Evolutionary conservation across 2,113 vertebrate species (phyloP).

Genomic region (Chionomys nivalis): DNA sequence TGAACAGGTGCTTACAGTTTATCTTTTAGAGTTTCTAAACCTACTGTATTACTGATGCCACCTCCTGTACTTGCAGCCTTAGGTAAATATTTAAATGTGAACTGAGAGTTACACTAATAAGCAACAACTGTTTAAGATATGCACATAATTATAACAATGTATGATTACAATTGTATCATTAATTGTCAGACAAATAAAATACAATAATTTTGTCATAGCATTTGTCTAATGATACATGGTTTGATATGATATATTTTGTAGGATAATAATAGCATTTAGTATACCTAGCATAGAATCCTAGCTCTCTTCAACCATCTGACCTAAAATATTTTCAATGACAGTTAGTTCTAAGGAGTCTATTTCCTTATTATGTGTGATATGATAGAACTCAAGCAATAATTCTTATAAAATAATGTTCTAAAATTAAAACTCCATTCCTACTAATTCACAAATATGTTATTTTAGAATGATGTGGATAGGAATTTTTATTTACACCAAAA

Average conservation of each 20-base stretch:
- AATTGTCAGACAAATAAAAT: background rate
- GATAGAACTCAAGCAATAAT: background rate
- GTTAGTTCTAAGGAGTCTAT: background rate
- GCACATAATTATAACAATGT: background rate
- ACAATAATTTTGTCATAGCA: background rate
- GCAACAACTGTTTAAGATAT: background rate
- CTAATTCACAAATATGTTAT: background rate
- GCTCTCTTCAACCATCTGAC: background rate
- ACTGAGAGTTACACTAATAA: background rate
- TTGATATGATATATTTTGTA: background rate
- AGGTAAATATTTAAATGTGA: conserved; percentile 11
- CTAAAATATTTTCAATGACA: background rate
- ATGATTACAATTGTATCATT: background rate
- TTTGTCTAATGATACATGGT: background rate
- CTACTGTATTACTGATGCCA: background rate
- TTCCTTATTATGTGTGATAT: background rate
- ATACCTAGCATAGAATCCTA: background rate
- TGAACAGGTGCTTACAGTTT: background rate
- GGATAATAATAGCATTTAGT: background rate
- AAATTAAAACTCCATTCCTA: background rate
- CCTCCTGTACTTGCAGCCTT: background rate
- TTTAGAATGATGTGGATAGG: background rate
- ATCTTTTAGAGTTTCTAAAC: background rate
- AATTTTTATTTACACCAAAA: background rate
- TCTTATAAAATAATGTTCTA: background rate